Percentiles rank a stretch among this genome's conserved stretches.
Conservation (phyloP, 2,888 invertebrate species). For the Subacronicta megacephala region DNA sequence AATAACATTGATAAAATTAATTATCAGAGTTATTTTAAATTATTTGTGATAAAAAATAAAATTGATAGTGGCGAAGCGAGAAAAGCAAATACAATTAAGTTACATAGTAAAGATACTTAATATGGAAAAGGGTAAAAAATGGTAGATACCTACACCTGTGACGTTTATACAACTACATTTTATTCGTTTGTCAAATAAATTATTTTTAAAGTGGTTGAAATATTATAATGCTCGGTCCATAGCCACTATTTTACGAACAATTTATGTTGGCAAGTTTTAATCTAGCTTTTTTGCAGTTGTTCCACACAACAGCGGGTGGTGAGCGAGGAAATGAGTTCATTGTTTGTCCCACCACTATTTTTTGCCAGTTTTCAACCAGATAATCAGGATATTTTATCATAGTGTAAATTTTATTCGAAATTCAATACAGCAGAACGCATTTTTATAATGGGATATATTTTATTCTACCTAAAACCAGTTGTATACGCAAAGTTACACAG, state of each 20-base stretch:
- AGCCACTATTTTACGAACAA: slow-evolving; percentile 33
- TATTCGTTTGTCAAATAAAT: background rate
- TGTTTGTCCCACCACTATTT: slow-evolving; percentile 64
- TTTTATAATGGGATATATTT: too few relatives aligned
- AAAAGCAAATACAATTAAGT: too few relatives aligned
- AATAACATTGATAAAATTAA: too few relatives aligned
- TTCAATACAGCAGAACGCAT: too few relatives aligned
- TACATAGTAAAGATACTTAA: too few relatives aligned
- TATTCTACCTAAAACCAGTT: too few relatives aligned
- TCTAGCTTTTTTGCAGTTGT: slow-evolving; percentile 61
- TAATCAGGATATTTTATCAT: slow-evolving; percentile 37
- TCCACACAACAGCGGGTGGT: slow-evolving; percentile 60
- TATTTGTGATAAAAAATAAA: too few relatives aligned
- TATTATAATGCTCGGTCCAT: slow-evolving; percentile 11
- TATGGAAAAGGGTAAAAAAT: too few relatives aligned
- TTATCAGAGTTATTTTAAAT: too few relatives aligned
- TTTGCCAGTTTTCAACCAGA: slow-evolving; percentile 52
- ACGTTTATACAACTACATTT: background rate
- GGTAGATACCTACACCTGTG: too few relatives aligned
- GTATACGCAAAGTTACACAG: too few relatives aligned
- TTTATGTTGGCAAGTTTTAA: slow-evolving; percentile 58
- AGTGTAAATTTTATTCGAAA: slow-evolving; percentile 29
- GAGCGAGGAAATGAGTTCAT: slow-evolving; percentile 72
- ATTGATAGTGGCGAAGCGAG: too few relatives aligned
- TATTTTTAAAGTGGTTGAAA: slow-evolving; percentile 1